Percentiles rank a stretch among this genome's conserved stretches.
Evolutionary conservation across 1,140 invertebrate species (phyloP).

Genomic region (Drosophila aff.): DNA sequence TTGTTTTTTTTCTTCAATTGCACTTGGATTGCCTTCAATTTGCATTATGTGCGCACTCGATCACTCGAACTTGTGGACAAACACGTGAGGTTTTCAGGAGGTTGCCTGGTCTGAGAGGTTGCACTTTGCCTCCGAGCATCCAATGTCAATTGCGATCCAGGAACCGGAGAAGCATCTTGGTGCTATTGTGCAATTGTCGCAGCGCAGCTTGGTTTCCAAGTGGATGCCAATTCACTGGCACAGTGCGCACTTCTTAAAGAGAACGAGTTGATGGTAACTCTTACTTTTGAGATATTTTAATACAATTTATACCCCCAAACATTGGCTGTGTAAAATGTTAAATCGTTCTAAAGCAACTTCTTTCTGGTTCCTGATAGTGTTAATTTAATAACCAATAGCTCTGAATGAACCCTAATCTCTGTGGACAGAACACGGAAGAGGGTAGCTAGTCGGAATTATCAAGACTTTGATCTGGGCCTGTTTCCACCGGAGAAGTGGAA

Average conservation of each 20-base stretch:
- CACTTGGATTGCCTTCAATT: slow-evolving; percentile 9
- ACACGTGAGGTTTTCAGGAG: slow-evolving; percentile 13
- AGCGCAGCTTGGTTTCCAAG: slow-evolving; percentile 3
- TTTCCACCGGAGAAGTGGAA: not conserved
- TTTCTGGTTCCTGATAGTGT: not conserved
- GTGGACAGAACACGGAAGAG: not conserved
- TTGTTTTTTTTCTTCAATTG: not conserved
- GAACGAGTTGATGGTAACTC: not conserved
- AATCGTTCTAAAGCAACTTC: not conserved
- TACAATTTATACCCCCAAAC: no score
- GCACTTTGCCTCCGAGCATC: not conserved
- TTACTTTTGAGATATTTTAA: not conserved
- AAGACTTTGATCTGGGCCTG: not conserved
- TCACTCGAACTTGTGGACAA: slow-evolving; percentile 9
- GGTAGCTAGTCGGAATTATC: not conserved
- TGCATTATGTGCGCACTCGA: not conserved
- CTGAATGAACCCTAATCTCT: not conserved
- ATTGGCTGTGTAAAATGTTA: no score
- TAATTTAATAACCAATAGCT: not conserved
- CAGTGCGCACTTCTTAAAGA: not conserved
- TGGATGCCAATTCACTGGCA: slow-evolving; percentile 6
- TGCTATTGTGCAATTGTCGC: slow-evolving; percentile 16
- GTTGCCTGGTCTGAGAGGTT: not conserved
- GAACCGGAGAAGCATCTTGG: slow-evolving; percentile 12
- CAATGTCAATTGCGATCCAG: slow-evolving; percentile 13